Percentiles rank a stretch among this genome's conserved stretches.
These are phyloP conservation scores for Indicator indicator DNA, from an alignment of 2,113 vertebrate genomes.

Conservation along the genomic window DNA sequence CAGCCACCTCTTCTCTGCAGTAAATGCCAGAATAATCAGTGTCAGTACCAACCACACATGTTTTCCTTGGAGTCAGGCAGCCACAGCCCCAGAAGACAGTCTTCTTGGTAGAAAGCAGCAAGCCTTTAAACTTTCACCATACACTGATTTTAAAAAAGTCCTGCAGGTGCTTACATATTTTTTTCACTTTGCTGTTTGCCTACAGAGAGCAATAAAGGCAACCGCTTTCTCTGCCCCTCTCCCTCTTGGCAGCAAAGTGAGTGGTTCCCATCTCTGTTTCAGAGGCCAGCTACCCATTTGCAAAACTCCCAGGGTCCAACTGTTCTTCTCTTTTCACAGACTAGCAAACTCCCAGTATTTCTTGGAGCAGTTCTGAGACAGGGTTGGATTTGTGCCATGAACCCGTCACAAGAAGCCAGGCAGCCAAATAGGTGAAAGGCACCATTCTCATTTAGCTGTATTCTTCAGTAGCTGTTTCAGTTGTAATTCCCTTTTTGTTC, in stretches of 20 bases:
- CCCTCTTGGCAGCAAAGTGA: not conserved
- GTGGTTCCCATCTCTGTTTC: not conserved
- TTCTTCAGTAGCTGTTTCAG: not conserved
- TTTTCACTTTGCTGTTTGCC: not conserved
- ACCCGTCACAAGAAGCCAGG: not conserved
- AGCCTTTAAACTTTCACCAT: not conserved
- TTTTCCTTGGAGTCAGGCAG: not conserved
- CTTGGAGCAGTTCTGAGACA: slow-evolving; percentile 1
- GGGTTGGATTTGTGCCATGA: not conserved
- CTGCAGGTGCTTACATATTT: not conserved
- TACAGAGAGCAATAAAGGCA: not conserved
- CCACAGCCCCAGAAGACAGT: not conserved
- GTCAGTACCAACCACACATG: not conserved
- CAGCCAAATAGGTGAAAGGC: slow-evolving; percentile 47
- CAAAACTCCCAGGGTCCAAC: not conserved
- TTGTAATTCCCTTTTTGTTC: not conserved
- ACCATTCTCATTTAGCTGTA: not conserved
- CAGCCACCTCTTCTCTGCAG: not conserved
- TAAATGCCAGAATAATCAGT: not conserved
- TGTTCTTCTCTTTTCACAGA: not conserved
- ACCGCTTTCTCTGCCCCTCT: not conserved
- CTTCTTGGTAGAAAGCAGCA: not conserved
- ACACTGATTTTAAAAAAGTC: not conserved
- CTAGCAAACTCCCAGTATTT: not conserved
- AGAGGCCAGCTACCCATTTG: not conserved